A percentile compares a stretch with the other conserved stretches of the same genome.
Evolutionary conservation across 92 coral and sea anemone genomes (phyloP).

Genomic region (Siderastrea radians): DNA sequence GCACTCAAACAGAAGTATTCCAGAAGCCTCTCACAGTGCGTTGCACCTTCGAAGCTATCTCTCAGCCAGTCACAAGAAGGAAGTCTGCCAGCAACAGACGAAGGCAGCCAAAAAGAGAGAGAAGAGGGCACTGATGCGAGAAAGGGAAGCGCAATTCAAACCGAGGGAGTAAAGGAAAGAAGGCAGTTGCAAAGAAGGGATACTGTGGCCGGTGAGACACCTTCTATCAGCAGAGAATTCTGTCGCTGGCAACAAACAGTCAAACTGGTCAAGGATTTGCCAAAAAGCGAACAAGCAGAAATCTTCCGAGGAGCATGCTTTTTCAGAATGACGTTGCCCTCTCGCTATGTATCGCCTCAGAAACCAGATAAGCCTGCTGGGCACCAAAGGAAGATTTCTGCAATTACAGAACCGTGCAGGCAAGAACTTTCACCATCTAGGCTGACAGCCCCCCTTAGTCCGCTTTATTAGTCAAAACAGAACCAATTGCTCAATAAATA

Average conservation of each 20-base stretch:
- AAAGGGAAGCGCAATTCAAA: background rate
- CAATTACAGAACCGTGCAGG: background rate
- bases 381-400: background rate
- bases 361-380: background rate
- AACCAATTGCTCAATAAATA: no score
- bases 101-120: background rate
- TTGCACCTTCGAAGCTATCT: background rate
- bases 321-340: conserved; percentile 5
- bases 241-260: conserved; percentile 36
- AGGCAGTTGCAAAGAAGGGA: conserved; percentile 5
- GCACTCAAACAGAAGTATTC: background rate
- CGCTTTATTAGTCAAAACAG: background rate
- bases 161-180: conserved; percentile 2
- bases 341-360: background rate
- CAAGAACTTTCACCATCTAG: background rate
- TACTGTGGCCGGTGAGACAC: background rate
- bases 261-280: conserved; percentile 27
- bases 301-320: conserved; percentile 33
- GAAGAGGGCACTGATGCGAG: conserved; percentile 1
- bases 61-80: background rate
- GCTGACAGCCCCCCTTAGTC: background rate
- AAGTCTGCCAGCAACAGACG: background rate
- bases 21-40: conserved; percentile 7
- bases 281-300: conserved; percentile 35
- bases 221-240: background rate